A percentile compares a stretch with the other conserved stretches of the same genome.
Conservation (phyloP, 2,113 vertebrate genomes). For the Calidris pygmaea region DNA sequence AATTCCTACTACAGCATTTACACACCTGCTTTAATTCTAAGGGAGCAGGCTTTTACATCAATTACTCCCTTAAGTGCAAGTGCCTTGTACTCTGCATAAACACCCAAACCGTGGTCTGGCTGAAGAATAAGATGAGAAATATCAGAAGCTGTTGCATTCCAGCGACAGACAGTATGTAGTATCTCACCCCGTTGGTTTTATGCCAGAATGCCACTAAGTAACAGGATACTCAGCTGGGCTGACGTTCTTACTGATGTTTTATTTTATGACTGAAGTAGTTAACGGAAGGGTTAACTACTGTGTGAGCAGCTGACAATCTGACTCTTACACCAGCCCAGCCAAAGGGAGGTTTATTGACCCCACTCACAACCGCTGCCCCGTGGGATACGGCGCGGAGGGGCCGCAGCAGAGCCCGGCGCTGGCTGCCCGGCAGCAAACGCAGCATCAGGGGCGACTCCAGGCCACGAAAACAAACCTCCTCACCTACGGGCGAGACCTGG, state of each 20-base stretch:
- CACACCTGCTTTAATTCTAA: neutral
- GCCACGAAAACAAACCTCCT: neutral
- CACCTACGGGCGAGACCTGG: neutral
- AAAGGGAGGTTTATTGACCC: neutral
- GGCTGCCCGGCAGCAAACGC: neutral
- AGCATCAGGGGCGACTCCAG: neutral
- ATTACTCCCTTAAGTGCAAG: neutral
- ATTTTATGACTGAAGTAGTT: no score
- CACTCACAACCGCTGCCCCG: fast-evolving
- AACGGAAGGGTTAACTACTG: no score
- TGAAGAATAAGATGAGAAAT: neutral
- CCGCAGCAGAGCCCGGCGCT: neutral
- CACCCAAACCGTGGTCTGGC: neutral
- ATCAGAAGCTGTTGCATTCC: neutral
- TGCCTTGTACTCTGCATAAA: neutral
- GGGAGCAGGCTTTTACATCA: neutral
- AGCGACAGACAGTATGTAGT: neutral
- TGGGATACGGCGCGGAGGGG: neutral
- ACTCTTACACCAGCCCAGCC: neutral
- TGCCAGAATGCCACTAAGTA: neutral
- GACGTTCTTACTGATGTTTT: neutral
- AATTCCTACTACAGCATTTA: neutral
- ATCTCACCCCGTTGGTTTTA: neutral
- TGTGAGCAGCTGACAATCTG: neutral
- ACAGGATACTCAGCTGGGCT: neutral